Base-by-base conservation (phyloP, 1,140 invertebrate genomes). In the Paralvinella palmiformis region DNA sequence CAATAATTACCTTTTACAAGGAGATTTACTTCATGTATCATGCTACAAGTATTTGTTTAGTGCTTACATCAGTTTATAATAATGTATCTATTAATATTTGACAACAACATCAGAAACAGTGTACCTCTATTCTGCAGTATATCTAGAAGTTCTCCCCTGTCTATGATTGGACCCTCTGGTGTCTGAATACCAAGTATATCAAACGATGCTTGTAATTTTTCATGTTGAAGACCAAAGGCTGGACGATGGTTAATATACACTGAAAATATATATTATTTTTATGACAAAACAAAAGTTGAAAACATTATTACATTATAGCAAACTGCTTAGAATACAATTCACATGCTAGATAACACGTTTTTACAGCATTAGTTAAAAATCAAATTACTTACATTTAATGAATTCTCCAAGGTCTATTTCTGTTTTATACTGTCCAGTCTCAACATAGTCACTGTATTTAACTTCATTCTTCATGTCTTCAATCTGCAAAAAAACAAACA, bases 201-300 rank as follows among this genome's bases (percentile, higher is more conserved):
- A 69, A 80, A 81, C 2, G 77, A 72, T 68, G 71, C 71, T 10
- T 70, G 33, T 27, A 81, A 65, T 63, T 75, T 73, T 50, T 77
- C 72, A 17, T 73, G 72, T 33, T 75, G 72, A 32, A 80, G 62
- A 27, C 77, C 77, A 72, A 80, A 79, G 17, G 85, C 84, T 10
- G 87, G 87, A 59, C 86, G 81, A 73, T 89, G 88, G 73, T 89
- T 90, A 24, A 89, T 77, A 68, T 87, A 89, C 48, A 89, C 77
- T 79, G 59, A 31, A 62, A 67, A n/a, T n/a, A n/a, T n/a, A n/a
- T n/a, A n/a, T n/a, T n/a, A n/a, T n/a, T n/a, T n/a, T n/a, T n/a
- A n/a, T n/a, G n/a, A n/a, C n/a, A n/a, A n/a, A n/a, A n/a, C n/a
- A n/a, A n/a, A n/a, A n/a, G n/a, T n/a, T n/a, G n/a, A n/a, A n/a